Evolutionary conservation across 2,797 vertebrate species (phyloP).

Genomic region (Tragopan temminckii): DNA sequence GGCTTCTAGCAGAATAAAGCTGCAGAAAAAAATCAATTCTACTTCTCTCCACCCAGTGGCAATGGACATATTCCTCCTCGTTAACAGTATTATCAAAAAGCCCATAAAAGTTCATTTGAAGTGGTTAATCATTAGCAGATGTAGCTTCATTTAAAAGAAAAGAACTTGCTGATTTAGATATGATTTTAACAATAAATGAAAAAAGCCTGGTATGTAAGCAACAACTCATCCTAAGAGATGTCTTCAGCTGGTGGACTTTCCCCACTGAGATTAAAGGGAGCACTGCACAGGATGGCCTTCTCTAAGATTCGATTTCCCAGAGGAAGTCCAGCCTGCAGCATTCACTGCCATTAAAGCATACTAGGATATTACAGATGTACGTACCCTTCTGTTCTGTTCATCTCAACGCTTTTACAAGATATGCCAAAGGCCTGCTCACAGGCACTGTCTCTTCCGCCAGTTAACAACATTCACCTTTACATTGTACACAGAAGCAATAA

Average conservation of each 20-base stretch:
- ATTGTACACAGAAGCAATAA: background rate
- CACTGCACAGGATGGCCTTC: background rate
- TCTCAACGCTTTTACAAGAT: rapidly evolving
- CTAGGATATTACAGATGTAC: background rate
- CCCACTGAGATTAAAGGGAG: background rate
- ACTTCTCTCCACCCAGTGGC: background rate
- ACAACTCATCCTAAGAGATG: background rate
- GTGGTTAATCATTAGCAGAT: background rate
- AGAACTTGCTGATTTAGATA: background rate
- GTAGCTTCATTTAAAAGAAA: background rate
- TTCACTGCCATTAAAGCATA: background rate
- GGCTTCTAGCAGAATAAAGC: background rate
- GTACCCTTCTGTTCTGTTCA: background rate
- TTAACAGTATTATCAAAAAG: background rate
- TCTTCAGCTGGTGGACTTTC: background rate
- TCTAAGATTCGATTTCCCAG: background rate
- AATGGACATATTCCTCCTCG: background rate
- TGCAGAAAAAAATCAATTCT: background rate
- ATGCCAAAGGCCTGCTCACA: background rate
- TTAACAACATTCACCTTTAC: background rate
- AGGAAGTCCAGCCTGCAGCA: background rate
- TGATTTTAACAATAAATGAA: background rate
- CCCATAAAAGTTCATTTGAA: background rate
- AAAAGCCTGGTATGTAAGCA: background rate
- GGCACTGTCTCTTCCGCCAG: background rate